Evolutionary conservation across 2,113 vertebrate genomes (phyloP), one percentile per base, ranked within the genome.

Genomic region (Artemisiospiza belli): DNA sequence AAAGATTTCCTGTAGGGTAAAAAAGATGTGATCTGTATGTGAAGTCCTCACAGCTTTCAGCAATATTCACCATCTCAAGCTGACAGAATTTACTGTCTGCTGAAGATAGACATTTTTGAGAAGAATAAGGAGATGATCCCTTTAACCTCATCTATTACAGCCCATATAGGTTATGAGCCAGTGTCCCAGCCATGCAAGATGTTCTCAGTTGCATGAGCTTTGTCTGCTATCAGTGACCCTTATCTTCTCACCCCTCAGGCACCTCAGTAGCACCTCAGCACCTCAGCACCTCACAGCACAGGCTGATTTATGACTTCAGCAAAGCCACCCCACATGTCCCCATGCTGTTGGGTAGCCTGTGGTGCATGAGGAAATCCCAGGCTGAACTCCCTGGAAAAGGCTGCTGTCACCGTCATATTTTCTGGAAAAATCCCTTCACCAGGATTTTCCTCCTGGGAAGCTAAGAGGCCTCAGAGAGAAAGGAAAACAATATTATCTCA

Each of bases 1-100:
- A 21, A 95, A 96, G 47, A 95, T 89, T 93, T 96, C 94, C 92
- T 96, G 74, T 81, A 87, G 95, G 83, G 41, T 82, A 70, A 77
- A 83, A 90, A 75, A 90, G 59, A 69, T 63, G 31, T 90, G 73
- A 78, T 86, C 72, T 81, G 27, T 75, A 90, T 90, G 59, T 13
- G 5, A 66, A 12, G 12, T 77, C 63, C 57, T 90, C 17, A 24
- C 2, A 6, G 35, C 44, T 81, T 88, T 88, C 61, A 64, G 47
- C 52, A 75, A n/a, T 33, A 15, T 64, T 90, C 79, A 81, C 22
- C 0, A 2, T 81, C 87, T 61, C 8, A 10, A 67, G n/a, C 52
- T 89, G 64, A 39, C 24, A 49, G 61, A 83, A 83, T 77, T 62
- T 80, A 83, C 47, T 6, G 8, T 58, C 43, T 84, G 49, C 35